Evolutionary conservation across 1,140 invertebrate species (phyloP), one percentile per base, ranked within the genome.

Genomic region (Manduca sexta): DNA sequence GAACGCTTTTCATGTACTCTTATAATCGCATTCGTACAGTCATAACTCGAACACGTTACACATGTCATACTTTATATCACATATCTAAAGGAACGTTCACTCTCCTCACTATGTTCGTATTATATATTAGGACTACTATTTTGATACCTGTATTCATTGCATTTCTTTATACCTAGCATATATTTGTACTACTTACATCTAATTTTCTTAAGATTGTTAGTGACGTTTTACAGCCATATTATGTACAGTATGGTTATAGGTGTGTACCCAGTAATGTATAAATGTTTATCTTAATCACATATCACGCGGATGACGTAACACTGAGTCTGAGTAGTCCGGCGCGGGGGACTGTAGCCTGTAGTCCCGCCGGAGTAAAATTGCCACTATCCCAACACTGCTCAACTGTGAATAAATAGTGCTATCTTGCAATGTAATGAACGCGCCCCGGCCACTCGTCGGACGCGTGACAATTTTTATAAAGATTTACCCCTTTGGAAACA

Each of bases 61-160:
- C n/a, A 26, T 26, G 21, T 26, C 21, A 26, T 8, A 5, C 4
- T 8, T 1, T 8, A 74, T 75, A 68, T 77, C 75, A 84, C 77
- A 85, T 85, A 81, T 85, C 81, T 81, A 76, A 77, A 69, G 64
- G 45, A 67, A 68, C 64, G 66, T 67, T 75, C 68, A 78, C 75
- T 60, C 64, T 74, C 8, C 65, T 77, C 78, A 79, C 71, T 26
- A 26, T 8, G 21, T 26, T 5, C 52, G 72, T 74, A 56, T 52
- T 12, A 12, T 78, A 74, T 72, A 72, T 73, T 81, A 80, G 73
- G 61, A 60, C 40, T 80, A 81, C 76, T 71, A 73, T 84, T 84
- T 84, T 84, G 80, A 84, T 84, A 84, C 69, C 60, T 69, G 76
- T 81, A 78, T 84, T 84, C 71, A 78, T 72, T 67, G 70, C 69